Conservation (phyloP, 2,888 invertebrate genomes). For the Neoitamus cyanurus region DNA sequence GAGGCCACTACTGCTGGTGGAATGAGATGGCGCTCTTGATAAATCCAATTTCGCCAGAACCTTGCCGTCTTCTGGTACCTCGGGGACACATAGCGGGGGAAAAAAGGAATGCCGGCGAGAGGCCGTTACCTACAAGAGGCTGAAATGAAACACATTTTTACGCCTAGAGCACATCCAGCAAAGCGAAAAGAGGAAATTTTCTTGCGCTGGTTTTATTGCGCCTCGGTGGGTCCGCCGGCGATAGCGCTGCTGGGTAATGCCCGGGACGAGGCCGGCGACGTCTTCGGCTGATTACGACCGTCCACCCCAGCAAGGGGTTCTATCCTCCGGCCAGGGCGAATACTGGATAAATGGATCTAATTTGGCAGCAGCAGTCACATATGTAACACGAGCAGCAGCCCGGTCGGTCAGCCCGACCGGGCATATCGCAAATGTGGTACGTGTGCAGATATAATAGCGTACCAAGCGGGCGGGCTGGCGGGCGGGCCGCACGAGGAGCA, state of each 20-base stretch:
- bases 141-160: constrained; percentile 19
- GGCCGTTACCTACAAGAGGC: not conserved
- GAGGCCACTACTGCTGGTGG: not conserved
- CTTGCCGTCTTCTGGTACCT: not conserved
- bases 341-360: constrained; percentile 39
- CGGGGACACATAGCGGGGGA: not conserved
- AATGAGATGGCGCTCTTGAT: not conserved
- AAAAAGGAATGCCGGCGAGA: not conserved
- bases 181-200: constrained; percentile 9
- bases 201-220: constrained; percentile 31
- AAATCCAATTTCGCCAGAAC: not conserved
- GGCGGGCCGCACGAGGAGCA: not conserved
- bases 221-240: constrained; percentile 1
- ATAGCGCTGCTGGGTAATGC: not conserved
- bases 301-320: constrained; percentile 23
- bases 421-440: not conserved
- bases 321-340: not conserved
- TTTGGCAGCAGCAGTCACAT: constrained; percentile 40
- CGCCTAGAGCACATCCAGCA: constrained; percentile 24
- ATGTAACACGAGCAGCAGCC: constrained; percentile 3
- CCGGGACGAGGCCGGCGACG: not conserved
- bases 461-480: not conserved
- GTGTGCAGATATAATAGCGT: constrained; percentile 19
- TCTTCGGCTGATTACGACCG: constrained; percentile 8
- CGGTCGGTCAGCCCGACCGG: not conserved